Evolutionary conservation across 2,888 invertebrate species (phyloP).

Genomic region (Catocala sponsa): DNA sequence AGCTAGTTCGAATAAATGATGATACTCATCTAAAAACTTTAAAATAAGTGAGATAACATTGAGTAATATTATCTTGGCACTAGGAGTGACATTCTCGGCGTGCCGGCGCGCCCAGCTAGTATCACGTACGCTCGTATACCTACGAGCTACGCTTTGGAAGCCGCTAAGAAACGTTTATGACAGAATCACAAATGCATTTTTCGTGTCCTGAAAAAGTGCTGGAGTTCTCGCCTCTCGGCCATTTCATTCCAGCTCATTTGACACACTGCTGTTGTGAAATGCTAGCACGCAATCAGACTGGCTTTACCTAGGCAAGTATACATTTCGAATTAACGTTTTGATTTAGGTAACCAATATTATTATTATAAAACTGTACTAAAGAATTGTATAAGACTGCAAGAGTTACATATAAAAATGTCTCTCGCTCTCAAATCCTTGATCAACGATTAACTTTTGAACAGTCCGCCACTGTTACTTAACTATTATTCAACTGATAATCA

Average conservation of each 20-base stretch:
- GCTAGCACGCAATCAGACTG: conserved; percentile 8
- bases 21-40: not conserved
- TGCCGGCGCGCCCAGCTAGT: not conserved
- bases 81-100: not conserved
- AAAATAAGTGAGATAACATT: not conserved
- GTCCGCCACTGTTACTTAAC: no score
- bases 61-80: not conserved
- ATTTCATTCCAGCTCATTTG: conserved; percentile 57
- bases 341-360: not conserved
- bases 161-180: conserved; percentile 76
- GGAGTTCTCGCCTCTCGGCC: conserved; percentile 65
- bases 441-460: no score
- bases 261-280: conserved; percentile 50
- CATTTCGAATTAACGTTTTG: no score
- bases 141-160: conserved; percentile 51
- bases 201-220: conserved; percentile 82
- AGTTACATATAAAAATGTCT: no score
- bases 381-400: no score
- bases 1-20: no score
- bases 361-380: no score
- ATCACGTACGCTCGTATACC: conserved; percentile 45
- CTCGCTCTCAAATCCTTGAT: no score
- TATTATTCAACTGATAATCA: no score
- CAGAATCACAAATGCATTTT: conserved; percentile 84
- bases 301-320: no score